These are phyloP conservation scores for Dendrophyllia cribrosa DNA, from an alignment of 64 coral and sea anemone species.

Conservation along the genomic window DNA sequence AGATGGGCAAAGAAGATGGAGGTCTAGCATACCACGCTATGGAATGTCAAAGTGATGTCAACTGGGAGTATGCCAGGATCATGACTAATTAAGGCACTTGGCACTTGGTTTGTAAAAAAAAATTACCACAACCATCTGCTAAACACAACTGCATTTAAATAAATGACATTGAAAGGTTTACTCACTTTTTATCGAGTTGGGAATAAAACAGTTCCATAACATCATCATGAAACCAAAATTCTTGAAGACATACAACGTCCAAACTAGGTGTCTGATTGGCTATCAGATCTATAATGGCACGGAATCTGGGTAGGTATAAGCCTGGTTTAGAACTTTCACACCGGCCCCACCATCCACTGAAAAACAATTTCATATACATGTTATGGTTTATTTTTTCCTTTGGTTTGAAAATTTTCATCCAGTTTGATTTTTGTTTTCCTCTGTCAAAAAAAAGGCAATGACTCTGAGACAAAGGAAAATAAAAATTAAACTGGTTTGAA, in stretches of 20 bases:
- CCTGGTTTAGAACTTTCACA: constrained; percentile 67
- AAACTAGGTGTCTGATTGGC: constrained; percentile 38
- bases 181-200: constrained; percentile 69
- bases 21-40: no score
- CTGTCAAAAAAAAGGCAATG: no score
- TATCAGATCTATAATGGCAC: constrained; percentile 59
- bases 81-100: no score
- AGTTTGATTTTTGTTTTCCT: no score
- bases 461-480: no score
- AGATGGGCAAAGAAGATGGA: no score
- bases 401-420: no score
- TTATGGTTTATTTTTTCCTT: background rate
- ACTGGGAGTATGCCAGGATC: no score
- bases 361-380: background rate
- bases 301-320: constrained; percentile 63
- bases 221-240: constrained; percentile 85
- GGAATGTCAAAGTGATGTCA: no score
- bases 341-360: constrained; percentile 69
- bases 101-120: no score
- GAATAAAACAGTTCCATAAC: constrained; percentile 77
- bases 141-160: background rate
- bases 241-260: constrained; percentile 73
- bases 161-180: background rate
- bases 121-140: no score
- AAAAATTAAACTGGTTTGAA: no score